phyloP scores from a whole-genome alignment of 2,888 invertebrate species.

The Ferrisia virgata region DNA sequence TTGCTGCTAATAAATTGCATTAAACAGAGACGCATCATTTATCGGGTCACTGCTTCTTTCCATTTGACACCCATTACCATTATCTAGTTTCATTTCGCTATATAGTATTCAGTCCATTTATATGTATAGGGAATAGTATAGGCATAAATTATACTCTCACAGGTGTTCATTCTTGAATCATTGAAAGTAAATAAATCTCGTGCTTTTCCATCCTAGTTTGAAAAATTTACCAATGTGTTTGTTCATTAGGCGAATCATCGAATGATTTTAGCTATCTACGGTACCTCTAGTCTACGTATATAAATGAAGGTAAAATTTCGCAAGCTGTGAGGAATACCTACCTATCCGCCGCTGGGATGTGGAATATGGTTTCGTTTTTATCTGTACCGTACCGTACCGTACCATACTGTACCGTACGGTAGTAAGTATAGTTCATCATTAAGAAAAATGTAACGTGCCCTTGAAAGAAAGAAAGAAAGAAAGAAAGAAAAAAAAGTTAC shows the following conservation, averaged over 20 bases:
- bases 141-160: slow-evolving; percentile 13
- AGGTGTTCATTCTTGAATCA: slow-evolving; percentile 12
- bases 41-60: slow-evolving; percentile 29
- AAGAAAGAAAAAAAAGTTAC: too few relatives aligned
- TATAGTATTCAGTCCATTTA: neutral
- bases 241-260: slow-evolving; percentile 22
- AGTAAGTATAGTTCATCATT: too few relatives aligned
- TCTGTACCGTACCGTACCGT: too few relatives aligned
- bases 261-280: neutral
- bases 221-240: neutral
- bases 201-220: neutral
- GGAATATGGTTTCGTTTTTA: neutral
- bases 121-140: slow-evolving; percentile 18
- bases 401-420: too few relatives aligned
- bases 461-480: too few relatives aligned
- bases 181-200: slow-evolving; percentile 20
- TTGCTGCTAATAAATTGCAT: slow-evolving; percentile 30
- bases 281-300: too few relatives aligned
- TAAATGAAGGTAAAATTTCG: neutral
- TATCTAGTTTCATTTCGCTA: slow-evolving; percentile 4
- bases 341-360: neutral
- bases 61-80: slow-evolving; percentile 31
- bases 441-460: too few relatives aligned
- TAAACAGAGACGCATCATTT: slow-evolving; percentile 31
- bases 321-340: neutral